Percentiles rank a stretch among this genome's conserved stretches.
These are phyloP conservation scores for Heterotilapia buettikoferi DNA, from an alignment of 2,113 vertebrate species.

Conservation along the genomic window DNA sequence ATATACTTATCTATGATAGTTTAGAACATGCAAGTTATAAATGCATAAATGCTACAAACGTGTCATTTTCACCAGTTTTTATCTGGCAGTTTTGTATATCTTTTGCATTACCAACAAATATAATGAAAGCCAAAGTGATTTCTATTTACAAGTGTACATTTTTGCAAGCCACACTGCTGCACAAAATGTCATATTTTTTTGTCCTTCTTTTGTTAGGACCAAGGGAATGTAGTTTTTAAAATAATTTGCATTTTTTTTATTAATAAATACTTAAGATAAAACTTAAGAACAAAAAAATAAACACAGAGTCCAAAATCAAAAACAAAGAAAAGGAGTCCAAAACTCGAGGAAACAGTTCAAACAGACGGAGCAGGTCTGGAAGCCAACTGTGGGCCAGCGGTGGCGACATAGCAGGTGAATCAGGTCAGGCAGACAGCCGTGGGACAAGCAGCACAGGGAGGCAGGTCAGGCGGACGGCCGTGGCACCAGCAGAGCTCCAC, in stretches of 20 bases:
- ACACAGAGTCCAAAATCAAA: not conserved
- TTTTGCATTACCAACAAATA: not conserved
- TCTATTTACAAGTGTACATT: not conserved
- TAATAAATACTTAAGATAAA: not conserved
- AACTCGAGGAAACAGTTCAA: not conserved
- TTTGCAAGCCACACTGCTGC: not conserved
- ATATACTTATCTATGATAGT: accelerated
- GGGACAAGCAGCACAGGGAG: too few species aligned
- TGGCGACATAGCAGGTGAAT: accelerated
- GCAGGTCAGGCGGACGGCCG: accelerated
- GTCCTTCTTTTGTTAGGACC: not conserved
- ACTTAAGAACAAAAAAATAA: not conserved
- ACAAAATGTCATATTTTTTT: not conserved
- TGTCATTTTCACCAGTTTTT: not conserved
- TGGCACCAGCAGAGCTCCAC: not conserved
- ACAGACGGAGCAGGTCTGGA: not conserved
- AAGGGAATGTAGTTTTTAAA: not conserved
- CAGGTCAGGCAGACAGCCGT: not conserved
- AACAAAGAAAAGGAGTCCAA: not conserved
- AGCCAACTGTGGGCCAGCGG: not conserved
- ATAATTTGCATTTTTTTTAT: not conserved
- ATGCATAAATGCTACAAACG: not conserved
- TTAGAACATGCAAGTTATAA: not conserved
- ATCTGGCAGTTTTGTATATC: not conserved
- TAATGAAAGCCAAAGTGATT: not conserved